Base-by-base conservation (phyloP, 2,113 vertebrate species). In the Cacatua alba region DNA sequence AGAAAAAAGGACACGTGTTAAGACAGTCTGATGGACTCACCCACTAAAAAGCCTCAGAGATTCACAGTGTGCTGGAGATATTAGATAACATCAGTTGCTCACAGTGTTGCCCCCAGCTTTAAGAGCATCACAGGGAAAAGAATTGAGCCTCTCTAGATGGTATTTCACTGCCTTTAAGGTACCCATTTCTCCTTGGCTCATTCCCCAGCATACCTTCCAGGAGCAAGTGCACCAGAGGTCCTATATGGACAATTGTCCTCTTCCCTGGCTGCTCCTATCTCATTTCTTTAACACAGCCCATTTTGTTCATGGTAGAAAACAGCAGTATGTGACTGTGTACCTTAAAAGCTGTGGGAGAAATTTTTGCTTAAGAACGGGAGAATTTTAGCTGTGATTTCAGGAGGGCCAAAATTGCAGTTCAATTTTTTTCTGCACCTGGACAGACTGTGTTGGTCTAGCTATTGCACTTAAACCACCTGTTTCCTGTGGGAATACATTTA, bases 381-480 rank as follows among this genome's bases (percentile, higher is more conserved):
- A 82, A 88, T 44, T 95, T 83, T 21, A 75, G n/a, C 46, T 67
- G 59, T 59, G 86, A 88, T 82, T 93, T 94, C 72, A 86, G 51
- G 21, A 70, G 11, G 88, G n/a, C 14, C 53, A 55, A 57, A 70
- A 83, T 41, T 77, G 57, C 41, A 44, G 17, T 43, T 57, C 12
- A n/a, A 28, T 80, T 70, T 48, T 71, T 21, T 70, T 55, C n/a
- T 10, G 7, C 53, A n/a, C 33, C 64, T 28, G 37, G 49, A 26
- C 9, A 44, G 57, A 37, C 28, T 5, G 2, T 17, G 37, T 8
- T 52, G 51, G 44, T 74, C 59, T 46, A 3, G 0, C 59, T 59
- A 67, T 65, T 79, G 82, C 33, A 57, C 6, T 24, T 67, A 46
- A 88, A 62, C 10, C 13, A 15, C 11, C 44, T 57, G 7, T 52